These are phyloP conservation scores for Cryptoprocta ferox DNA, from an alignment of 2,797 vertebrate species.

Conservation along the genomic window DNA sequence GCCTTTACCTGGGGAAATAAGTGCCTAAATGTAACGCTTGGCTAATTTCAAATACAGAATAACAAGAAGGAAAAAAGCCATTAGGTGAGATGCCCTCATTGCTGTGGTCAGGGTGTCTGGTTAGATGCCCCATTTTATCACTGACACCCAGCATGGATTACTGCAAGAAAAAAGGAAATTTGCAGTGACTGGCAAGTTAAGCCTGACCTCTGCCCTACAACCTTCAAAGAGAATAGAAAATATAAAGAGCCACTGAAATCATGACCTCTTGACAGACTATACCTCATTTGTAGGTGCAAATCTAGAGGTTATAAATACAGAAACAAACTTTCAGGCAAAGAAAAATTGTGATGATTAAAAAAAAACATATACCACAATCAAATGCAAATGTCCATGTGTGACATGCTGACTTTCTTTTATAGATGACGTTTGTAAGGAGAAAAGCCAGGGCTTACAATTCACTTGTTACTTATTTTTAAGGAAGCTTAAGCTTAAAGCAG, in stretches of 20 bases:
- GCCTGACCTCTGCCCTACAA: not conserved
- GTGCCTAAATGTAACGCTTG: not conserved
- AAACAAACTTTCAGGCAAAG: slow-evolving; percentile 8
- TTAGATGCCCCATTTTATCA: not conserved
- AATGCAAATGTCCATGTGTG: not conserved
- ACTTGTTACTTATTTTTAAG: not conserved
- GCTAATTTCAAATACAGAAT: slow-evolving; percentile 36
- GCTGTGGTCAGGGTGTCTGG: not conserved
- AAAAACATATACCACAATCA: not conserved
- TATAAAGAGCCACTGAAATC: not conserved
- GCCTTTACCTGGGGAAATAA: not conserved
- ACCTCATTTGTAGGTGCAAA: not conserved
- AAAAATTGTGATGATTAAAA: not conserved
- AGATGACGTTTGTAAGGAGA: not conserved
- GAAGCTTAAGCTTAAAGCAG: not conserved
- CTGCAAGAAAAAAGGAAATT: slow-evolving; percentile 6
- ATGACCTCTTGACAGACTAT: not conserved
- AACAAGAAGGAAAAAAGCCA: not conserved
- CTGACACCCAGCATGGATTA: not conserved
- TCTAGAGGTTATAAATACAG: not conserved
- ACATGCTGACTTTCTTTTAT: slow-evolving; percentile 16
- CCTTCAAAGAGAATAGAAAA: slow-evolving; percentile 55
- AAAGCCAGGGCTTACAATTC: not conserved
- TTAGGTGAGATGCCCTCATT: not conserved
- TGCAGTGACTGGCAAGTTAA: not conserved